phyloP scores from a whole-genome alignment of 2,797 vertebrate species.

The Ctenopoma multispine region DNA sequence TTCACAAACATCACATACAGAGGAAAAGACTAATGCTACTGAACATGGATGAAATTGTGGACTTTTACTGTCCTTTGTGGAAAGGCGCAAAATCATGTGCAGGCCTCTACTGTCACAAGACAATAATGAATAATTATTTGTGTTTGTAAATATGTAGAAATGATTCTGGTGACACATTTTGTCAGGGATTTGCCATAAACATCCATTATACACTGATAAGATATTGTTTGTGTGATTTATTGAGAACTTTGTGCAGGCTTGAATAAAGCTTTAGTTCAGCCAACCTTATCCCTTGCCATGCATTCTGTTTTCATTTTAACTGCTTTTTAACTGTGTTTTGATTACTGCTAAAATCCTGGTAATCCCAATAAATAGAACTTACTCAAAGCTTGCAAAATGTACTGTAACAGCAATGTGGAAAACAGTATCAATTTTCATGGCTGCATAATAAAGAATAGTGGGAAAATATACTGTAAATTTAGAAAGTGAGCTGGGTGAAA shows the following conservation, averaged over 20 bases:
- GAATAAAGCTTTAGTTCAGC: slow-evolving; percentile 41
- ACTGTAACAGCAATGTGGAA: not conserved
- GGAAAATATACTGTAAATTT: not conserved
- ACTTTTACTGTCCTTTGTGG: slow-evolving; percentile 56
- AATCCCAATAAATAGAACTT: no score
- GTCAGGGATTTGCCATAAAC: slow-evolving; percentile 58
- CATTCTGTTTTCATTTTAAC: slow-evolving; percentile 4
- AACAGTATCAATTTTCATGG: not conserved
- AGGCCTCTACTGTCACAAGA: slow-evolving; percentile 80
- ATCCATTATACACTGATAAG: slow-evolving; percentile 31
- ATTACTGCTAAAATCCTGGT: not conserved
- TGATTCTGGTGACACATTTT: slow-evolving; percentile 60
- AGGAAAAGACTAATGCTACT: slow-evolving; percentile 83
- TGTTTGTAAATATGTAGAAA: slow-evolving; percentile 84
- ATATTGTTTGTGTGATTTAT: slow-evolving; percentile 47
- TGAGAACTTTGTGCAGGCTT: slow-evolving; percentile 24
- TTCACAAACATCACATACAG: slow-evolving; percentile 98
- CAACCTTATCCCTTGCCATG: not conserved
- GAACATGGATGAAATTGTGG: slow-evolving; percentile 41
- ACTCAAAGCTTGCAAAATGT: no score
- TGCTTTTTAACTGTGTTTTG: not conserved
- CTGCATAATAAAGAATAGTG: not conserved
- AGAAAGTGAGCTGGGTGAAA: slow-evolving; percentile 2
- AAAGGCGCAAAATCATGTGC: slow-evolving; percentile 74
- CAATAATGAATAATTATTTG: slow-evolving; percentile 68